Percentiles rank a stretch among this genome's conserved stretches.
Evolutionary conservation across 2,797 vertebrate species (phyloP).

Genomic region (Delichon dasypus): DNA sequence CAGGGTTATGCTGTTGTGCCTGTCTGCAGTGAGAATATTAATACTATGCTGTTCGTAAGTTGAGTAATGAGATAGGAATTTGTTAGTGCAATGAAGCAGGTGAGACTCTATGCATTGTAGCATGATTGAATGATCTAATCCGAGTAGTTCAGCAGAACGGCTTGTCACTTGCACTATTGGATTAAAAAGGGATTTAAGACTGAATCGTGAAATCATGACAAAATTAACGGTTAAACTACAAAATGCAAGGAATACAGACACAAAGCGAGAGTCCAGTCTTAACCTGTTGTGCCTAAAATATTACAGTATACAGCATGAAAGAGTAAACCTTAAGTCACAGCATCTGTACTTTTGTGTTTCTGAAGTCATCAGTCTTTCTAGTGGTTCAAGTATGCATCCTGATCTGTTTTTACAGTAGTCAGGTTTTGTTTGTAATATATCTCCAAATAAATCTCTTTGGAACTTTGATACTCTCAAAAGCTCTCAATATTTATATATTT

Average conservation of each 20-base stretch:
- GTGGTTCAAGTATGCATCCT: not conserved
- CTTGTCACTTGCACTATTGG: conserved; percentile 77
- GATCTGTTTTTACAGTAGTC: conserved; percentile 8
- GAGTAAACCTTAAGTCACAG: conserved; percentile 1
- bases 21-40: conserved; percentile 76
- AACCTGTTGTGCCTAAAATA: conserved; percentile 65
- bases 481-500: conserved; percentile 56
- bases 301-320: conserved; percentile 24
- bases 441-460: conserved; percentile 50
- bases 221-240: conserved; percentile 22
- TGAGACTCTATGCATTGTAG: conserved; percentile 58
- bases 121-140: conserved; percentile 1
- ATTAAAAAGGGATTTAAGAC: conserved; percentile 73
- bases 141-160: conserved; percentile 23
- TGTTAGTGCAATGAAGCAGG: conserved; percentile 53
- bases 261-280: conserved; percentile 20
- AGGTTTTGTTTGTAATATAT: conserved; percentile 24
- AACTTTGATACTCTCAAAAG: conserved; percentile 48
- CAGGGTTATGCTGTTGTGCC: conserved; percentile 90
- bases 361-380: conserved; percentile 17
- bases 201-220: conserved; percentile 4
- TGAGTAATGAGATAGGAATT: conserved; percentile 64
- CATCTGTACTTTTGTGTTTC: conserved; percentile 17
- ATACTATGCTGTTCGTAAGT: conserved; percentile 64
- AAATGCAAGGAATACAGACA: not conserved